Conservation (phyloP, 2,888 invertebrate species). For the Cenopis cana region DNA sequence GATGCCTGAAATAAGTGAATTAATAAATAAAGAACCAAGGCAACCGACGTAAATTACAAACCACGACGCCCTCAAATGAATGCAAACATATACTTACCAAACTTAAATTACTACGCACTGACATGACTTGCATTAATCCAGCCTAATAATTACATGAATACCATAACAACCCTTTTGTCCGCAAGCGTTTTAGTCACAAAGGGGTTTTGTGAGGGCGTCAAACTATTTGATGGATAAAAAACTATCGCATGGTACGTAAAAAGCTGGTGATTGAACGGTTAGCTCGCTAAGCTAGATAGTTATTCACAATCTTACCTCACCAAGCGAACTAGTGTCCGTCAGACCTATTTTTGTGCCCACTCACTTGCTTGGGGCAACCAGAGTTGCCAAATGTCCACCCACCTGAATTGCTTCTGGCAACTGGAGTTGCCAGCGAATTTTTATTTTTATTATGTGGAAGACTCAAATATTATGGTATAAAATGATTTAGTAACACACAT, state of each 20-base stretch:
- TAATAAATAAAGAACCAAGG: not conserved
- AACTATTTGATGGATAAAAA: conserved; percentile 36
- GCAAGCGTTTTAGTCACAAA: conserved; percentile 36
- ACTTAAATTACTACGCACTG: conserved; percentile 5
- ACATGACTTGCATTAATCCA: conserved; percentile 33
- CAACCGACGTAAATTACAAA: not conserved
- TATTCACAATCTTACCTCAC: not conserved
- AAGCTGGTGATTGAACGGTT: conserved; percentile 55
- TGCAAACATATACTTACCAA: conserved; percentile 16
- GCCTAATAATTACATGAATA: conserved; percentile 32
- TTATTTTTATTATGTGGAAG: no score
- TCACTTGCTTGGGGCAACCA: no score
- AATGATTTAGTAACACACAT: no score
- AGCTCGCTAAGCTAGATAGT: conserved; percentile 46
- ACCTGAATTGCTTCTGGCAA: no score
- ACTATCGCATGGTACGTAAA: conserved; percentile 36
- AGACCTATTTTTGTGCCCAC: no score
- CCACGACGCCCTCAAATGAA: not conserved
- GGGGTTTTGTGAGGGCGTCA: conserved; percentile 31
- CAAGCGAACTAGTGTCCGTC: no score
- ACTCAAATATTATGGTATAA: no score
- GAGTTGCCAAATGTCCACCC: no score
- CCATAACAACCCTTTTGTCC: conserved; percentile 33
- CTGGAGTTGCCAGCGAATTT: no score
- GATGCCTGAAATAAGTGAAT: no score